Conservation (phyloP, 2,888 invertebrate genomes). For the Yponomeuta plumbellus region DNA sequence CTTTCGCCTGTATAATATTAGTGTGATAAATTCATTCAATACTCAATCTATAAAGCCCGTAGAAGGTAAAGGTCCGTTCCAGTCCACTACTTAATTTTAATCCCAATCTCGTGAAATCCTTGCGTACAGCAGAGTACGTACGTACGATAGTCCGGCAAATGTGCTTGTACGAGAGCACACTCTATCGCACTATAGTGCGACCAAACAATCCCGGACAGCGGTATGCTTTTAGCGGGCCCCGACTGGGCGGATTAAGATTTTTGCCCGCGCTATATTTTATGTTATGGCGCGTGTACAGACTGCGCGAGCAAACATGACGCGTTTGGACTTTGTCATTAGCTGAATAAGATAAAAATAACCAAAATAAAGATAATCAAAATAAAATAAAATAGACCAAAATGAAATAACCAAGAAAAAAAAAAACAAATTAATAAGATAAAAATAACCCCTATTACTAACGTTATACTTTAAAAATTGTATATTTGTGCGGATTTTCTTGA, state of each 20-base stretch:
- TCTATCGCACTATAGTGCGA: conserved; percentile 28
- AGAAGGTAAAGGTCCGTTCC: background rate
- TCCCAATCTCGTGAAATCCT: background rate
- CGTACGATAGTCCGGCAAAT: background rate
- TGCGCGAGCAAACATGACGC: background rate
- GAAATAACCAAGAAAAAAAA: no score
- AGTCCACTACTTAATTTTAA: no score
- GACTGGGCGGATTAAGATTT: conserved; percentile 21
- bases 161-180: background rate
- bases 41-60: no score
- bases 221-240: conserved; percentile 43
- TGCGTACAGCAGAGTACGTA: background rate
- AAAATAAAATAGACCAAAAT: no score
- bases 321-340: background rate
- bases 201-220: conserved; percentile 42
- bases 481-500: no score
- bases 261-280: conserved; percentile 12
- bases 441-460: no score
- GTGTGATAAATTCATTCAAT: no score
- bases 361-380: no score
- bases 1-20: no score
- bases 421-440: no score
- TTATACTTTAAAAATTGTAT: no score
- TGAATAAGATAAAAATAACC: no score
- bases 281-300: background rate